Percentiles rank a stretch among this genome's conserved stretches.
Evolutionary conservation across 1,140 invertebrate species (phyloP).

Genomic region (Spodoptera frugiperda): DNA sequence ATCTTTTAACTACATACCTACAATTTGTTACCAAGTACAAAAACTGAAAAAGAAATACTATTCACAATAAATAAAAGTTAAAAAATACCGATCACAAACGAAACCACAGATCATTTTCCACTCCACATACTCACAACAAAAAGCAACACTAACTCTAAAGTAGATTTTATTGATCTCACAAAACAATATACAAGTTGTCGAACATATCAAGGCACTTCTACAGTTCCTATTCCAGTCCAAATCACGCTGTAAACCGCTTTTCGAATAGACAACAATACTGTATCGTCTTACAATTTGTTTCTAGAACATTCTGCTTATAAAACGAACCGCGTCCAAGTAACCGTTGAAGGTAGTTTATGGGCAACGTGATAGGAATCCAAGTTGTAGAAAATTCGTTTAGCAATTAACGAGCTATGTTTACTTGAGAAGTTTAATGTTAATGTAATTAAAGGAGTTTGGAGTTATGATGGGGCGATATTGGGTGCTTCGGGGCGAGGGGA

Average conservation of each 20-base stretch:
- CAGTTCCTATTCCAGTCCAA: background rate
- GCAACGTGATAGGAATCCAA: slow-evolving; percentile 59
- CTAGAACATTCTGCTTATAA: slow-evolving; percentile 43
- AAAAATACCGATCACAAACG: no score
- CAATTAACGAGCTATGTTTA: slow-evolving; percentile 60
- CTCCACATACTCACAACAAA: no score
- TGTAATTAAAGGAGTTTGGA: slow-evolving; percentile 58
- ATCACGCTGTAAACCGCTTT: background rate
- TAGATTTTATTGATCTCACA: no score
- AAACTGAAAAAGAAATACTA: no score
- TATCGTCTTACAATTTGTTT: slow-evolving; percentile 41
- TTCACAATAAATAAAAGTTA: no score
- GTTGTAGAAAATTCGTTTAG: slow-evolving; percentile 55
- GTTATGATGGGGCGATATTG: slow-evolving; percentile 41
- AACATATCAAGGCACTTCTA: no score
- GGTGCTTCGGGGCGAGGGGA: background rate
- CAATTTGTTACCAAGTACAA: no score
- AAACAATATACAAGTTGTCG: no score
- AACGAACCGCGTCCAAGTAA: slow-evolving; percentile 55
- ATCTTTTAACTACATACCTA: no score
- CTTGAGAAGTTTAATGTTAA: slow-evolving; percentile 62
- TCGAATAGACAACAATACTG: background rate
- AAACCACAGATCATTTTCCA: no score
- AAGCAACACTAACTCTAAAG: no score
- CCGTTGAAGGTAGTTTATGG: slow-evolving; percentile 59